Percentiles rank a stretch among this genome's conserved stretches.
Conservation (phyloP, 2,113 vertebrate genomes). For the Turdus rufiventris region DNA sequence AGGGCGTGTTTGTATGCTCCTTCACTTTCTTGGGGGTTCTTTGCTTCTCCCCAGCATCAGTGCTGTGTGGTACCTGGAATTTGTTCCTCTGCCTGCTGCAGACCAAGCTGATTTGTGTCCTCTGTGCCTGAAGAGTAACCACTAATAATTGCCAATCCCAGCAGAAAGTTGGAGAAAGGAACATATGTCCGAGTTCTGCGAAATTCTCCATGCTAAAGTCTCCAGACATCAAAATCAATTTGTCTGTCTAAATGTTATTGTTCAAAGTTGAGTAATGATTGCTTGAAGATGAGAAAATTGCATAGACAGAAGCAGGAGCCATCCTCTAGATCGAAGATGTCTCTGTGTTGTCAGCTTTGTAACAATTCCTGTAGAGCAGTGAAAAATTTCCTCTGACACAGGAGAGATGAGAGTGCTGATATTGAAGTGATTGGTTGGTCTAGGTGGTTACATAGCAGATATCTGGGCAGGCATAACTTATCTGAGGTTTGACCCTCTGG, state of each 20-base stretch:
- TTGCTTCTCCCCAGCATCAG: neutral
- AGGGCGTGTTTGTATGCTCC: neutral
- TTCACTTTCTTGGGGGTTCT: neutral
- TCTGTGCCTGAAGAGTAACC: neutral
- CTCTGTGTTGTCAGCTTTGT: neutral
- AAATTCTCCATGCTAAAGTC: neutral
- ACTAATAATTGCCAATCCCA: neutral
- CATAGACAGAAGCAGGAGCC: neutral
- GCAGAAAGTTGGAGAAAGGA: neutral
- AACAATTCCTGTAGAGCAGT: neutral
- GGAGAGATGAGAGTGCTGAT: neutral
- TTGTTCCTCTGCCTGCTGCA: neutral
- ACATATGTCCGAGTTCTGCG: neutral
- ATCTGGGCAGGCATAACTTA: neutral
- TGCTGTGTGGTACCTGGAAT: neutral
- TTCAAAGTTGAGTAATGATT: neutral
- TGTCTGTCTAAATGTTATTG: slow-evolving; percentile 5
- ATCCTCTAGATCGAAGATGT: neutral
- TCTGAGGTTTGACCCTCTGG: neutral
- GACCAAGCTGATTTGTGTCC: neutral
- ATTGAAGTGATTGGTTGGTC: neutral
- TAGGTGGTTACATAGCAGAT: neutral
- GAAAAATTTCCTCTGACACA: neutral
- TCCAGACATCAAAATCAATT: neutral
- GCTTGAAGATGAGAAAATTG: neutral